Conservation (phyloP, 2,888 invertebrate species). For the Drosophila vallismaia region DNA sequence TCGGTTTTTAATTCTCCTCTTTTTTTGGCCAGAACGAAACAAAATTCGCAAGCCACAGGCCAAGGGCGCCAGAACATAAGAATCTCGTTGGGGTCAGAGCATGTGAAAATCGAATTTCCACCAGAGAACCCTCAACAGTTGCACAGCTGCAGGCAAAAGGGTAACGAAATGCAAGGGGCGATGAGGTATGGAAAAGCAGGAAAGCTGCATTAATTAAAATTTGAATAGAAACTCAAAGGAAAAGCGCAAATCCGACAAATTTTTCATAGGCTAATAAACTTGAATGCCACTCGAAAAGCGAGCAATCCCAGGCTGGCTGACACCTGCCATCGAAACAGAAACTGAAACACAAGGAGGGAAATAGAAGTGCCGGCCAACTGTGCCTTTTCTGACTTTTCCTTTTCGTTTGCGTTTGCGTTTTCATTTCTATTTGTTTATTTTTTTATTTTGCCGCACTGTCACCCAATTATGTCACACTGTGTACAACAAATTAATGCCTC, state of each 20-base stretch:
- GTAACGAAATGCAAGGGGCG: neutral
- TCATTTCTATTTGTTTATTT: conserved; percentile 38
- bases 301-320: conserved; percentile 41
- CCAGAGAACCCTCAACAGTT: conserved; percentile 18
- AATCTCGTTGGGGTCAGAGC: conserved; percentile 45
- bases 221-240: conserved; percentile 71
- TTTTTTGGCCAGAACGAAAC: conserved; percentile 26
- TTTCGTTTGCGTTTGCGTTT: conserved; percentile 32
- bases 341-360: neutral
- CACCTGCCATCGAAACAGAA: conserved; percentile 31
- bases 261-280: conserved; percentile 80
- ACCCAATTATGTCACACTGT: conserved; percentile 80
- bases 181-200: conserved; percentile 25
- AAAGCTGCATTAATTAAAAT: conserved; percentile 76
- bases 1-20: neutral
- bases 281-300: conserved; percentile 65
- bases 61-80: conserved; percentile 52
- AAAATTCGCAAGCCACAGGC: conserved; percentile 39
- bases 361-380: conserved; percentile 31
- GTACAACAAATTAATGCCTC: conserved; percentile 82
- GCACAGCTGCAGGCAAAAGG: conserved; percentile 15
- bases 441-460: conserved; percentile 74
- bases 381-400: conserved; percentile 19
- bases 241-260: conserved; percentile 76
- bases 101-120: conserved; percentile 44